Evolutionary conservation across 2,797 vertebrate genomes (phyloP).

Genomic region (Channallabes apus): DNA sequence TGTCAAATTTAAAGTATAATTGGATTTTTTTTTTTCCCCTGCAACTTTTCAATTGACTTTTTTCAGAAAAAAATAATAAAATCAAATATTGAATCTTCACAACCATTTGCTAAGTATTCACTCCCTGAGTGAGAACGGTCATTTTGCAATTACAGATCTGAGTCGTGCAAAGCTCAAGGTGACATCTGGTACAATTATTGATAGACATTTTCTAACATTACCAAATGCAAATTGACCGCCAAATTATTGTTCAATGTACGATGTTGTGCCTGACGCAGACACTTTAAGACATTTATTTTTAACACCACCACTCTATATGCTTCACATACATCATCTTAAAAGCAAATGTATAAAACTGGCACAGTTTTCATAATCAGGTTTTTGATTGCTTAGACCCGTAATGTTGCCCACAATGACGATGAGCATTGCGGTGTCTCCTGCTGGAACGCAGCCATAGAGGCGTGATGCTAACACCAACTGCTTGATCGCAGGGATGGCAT

Average conservation of each 20-base stretch:
- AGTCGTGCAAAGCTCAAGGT: not conserved
- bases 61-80: not conserved
- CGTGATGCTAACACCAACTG: not conserved
- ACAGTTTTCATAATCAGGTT: too few species aligned
- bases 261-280: not conserved
- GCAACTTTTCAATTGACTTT: not conserved
- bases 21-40: not conserved
- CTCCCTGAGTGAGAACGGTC: not conserved
- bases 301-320: too few species aligned
- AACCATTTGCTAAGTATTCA: not conserved
- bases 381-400: too few species aligned
- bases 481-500: not conserved
- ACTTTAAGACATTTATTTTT: not conserved
- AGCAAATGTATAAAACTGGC: not conserved
- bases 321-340: not conserved
- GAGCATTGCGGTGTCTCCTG: not conserved
- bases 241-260: too few species aligned
- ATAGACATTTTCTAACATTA: not conserved
- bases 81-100: not conserved
- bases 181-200: not conserved
- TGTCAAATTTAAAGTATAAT: not conserved
- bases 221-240: not conserved
- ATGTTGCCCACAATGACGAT: not conserved
- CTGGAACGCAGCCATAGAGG: not conserved
- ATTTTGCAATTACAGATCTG: not conserved